A percentile compares a stretch with the other conserved stretches of the same genome.
phyloP scores from a whole-genome alignment of 2,113 vertebrate genomes.

The Vombatus ursinus region DNA sequence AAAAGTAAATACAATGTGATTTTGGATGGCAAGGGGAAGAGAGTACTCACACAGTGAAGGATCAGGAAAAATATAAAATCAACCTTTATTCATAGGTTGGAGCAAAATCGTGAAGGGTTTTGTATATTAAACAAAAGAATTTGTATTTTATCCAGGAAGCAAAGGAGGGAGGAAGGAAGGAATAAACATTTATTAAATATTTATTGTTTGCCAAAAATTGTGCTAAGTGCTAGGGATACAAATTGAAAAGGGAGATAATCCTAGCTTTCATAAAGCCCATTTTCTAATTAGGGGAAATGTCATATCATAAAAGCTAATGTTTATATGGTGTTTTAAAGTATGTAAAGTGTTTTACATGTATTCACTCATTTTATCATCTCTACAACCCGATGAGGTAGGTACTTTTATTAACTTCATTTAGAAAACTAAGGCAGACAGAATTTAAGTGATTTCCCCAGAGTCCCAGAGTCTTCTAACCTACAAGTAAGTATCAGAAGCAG shows the following conservation, averaged over 20 bases:
- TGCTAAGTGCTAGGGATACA: not conserved
- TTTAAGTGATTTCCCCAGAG: not conserved
- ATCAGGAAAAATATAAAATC: not conserved
- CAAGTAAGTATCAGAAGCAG: not conserved
- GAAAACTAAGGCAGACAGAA: not conserved
- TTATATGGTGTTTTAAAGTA: not conserved
- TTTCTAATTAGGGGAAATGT: not conserved
- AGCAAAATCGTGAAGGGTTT: not conserved
- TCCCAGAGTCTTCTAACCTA: not conserved
- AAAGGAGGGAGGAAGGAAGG: not conserved
- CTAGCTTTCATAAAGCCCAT: not conserved
- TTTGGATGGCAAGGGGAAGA: not conserved
- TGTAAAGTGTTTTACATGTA: not conserved
- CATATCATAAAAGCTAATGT: not conserved
- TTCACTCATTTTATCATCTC: not conserved
- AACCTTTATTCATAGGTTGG: not conserved
- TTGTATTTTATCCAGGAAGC: not conserved
- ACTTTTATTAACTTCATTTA: not conserved
- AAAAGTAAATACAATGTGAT: not conserved
- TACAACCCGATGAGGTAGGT: not conserved
- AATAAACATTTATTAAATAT: not conserved
- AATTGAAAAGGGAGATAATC: not conserved
- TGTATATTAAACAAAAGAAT: not conserved
- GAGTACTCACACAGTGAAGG: not conserved
- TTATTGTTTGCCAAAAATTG: not conserved